Evolutionary conservation across 2,113 vertebrate genomes (phyloP), one percentile per base, ranked within the genome.

Genomic region (Gallinago jamesoni): DNA sequence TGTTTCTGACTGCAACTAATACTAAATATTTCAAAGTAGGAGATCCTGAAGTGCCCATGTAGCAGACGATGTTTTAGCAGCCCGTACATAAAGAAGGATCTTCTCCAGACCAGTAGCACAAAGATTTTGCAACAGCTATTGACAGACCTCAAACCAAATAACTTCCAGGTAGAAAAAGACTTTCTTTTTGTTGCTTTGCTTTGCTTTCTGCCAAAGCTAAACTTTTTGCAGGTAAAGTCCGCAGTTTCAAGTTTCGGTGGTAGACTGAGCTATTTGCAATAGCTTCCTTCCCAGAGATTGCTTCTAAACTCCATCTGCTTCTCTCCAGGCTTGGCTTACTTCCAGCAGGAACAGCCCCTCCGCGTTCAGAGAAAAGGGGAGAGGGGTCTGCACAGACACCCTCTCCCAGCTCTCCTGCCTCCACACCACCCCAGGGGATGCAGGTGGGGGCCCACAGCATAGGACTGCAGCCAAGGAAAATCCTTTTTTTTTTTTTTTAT

Each of bases 301-400:
- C 64, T 73, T 60, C 86, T 20, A 7, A 83, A 57, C 53, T 52
- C 75, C 76, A 76, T 76, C 93, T 91, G 93, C 63, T 83, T 43
- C 59, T 78, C 59, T 78, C 8, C 53, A 21, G 50, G 50, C 20
- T 12, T 90, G 91, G 84, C 39, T 74, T 9, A 1, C n/a, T 25
- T 59, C 88, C 88, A 87, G 82, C 47, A 69, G 57, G 18, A 50
- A 21, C 17, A 82, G 55, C 33, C 59, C n/a, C 24, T 17, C 43
- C 0, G 3, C 2, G 0, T 1, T 22, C 1, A 6, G 16, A 83
- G 11, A 20, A 4, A 31, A 37, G 28, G 8, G 41, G 24, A 37
- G 11, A 59, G 15, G 53, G 55, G 20, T 18, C 4, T 24, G 27
- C 27, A 39, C 20, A 21, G 64, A 8, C 24, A 28, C 11, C 23